A percentile compares a stretch with the other conserved stretches of the same genome.
Conservation (phyloP, 37 sponge, comb jelly and placozoan genomes). For the Spongilla lacustris region DNA sequence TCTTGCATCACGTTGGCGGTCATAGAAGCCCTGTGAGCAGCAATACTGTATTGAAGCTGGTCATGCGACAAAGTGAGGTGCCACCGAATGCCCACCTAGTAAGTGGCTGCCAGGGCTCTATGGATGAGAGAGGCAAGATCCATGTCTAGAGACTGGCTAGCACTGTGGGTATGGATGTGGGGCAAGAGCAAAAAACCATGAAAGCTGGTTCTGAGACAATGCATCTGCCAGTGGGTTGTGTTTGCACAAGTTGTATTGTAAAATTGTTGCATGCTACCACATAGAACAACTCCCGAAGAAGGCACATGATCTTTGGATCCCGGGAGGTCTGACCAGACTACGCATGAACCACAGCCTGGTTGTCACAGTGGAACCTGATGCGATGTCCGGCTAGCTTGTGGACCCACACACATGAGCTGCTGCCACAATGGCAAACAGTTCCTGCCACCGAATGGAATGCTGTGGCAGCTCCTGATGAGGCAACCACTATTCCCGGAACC, state of each 20-base stretch:
- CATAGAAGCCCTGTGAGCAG: conserved; percentile 5
- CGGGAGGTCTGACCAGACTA: conserved; percentile 23
- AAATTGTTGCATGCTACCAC: conserved; percentile 15
- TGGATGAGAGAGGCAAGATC: neutral
- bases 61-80: conserved; percentile 12
- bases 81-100: conserved; percentile 5
- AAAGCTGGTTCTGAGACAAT: conserved; percentile 24
- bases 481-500: conserved; percentile 18
- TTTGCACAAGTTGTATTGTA: conserved; percentile 1
- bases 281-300: conserved; percentile 17
- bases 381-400: neutral
- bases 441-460: conserved; percentile 34
- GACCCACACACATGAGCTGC: conserved; percentile 42
- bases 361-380: conserved; percentile 47
- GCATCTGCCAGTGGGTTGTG: conserved; percentile 46
- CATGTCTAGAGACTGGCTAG: neutral
- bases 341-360: conserved; percentile 28
- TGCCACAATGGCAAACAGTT: conserved; percentile 38
- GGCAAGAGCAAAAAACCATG: conserved; percentile 23
- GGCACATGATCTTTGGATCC: conserved; percentile 23
- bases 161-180: conserved; percentile 31
- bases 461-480: conserved; percentile 11
- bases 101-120: conserved; percentile 18
- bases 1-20: no score
- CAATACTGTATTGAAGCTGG: neutral